Evolutionary conservation across 2,113 vertebrate genomes (phyloP).

Genomic region (Lagopus leucura): DNA sequence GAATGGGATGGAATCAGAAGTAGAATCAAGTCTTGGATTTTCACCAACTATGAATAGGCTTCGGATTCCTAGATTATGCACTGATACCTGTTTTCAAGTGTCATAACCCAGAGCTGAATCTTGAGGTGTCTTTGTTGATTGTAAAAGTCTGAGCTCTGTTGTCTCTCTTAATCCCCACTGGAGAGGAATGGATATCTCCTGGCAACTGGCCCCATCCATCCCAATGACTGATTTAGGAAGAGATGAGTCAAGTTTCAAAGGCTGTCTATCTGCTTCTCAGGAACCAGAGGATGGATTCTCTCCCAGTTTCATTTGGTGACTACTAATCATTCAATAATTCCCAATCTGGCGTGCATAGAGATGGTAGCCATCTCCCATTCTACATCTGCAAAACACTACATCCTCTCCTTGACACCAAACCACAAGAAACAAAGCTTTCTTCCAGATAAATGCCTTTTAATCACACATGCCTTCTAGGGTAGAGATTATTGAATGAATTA

Average conservation of each 20-base stretch:
- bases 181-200: neutral
- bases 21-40: neutral
- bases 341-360: neutral
- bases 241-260: neutral
- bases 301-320: neutral
- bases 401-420: neutral
- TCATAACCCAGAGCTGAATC: neutral
- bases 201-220: neutral
- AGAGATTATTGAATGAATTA: neutral
- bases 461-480: neutral
- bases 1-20: neutral
- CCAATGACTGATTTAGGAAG: neutral
- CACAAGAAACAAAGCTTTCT: neutral
- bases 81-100: neutral
- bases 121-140: neutral
- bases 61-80: neutral
- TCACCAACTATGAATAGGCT: neutral
- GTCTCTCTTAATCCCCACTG: neutral
- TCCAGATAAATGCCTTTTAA: neutral
- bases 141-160: neutral
- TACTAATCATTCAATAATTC: neutral
- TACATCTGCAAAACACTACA: neutral
- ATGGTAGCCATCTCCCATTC: neutral
- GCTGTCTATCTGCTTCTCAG: neutral
- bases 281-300: neutral